Percentiles rank a stretch among this genome's conserved stretches.
These are phyloP conservation scores for Mystacides longicornis DNA, from an alignment of 2,888 invertebrate genomes.

Conservation along the genomic window DNA sequence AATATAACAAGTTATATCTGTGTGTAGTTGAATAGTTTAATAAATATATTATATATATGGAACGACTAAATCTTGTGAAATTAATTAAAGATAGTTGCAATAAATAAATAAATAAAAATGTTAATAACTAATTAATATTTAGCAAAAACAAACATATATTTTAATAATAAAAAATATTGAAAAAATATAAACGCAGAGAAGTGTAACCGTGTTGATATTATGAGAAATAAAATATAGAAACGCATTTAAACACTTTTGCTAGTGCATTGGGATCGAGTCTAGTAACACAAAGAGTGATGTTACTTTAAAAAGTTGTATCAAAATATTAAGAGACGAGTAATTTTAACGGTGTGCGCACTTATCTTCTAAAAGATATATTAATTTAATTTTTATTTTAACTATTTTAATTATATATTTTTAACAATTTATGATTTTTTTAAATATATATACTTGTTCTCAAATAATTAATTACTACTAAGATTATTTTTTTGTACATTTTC, in stretches of 20 bases:
- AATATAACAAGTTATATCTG: not conserved
- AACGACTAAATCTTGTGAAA: not conserved
- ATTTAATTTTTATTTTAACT: too few relatives aligned
- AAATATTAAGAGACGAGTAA: too few relatives aligned
- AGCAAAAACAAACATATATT: not conserved
- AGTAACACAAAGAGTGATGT: too few relatives aligned
- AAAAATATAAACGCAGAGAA: conserved; percentile 2
- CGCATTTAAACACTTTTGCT: conserved; percentile 2
- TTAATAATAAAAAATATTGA: not conserved
- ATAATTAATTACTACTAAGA: not conserved
- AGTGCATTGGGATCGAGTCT: too few relatives aligned
- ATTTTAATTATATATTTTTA: too few relatives aligned
- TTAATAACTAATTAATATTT: too few relatives aligned
- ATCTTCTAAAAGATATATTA: too few relatives aligned
- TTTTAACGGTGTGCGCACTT: too few relatives aligned
- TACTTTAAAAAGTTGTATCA: too few relatives aligned
- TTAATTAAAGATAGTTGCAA: not conserved
- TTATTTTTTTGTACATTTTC: not conserved
- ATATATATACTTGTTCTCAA: too few relatives aligned
- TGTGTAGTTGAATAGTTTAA: not conserved
- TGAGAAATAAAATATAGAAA: not conserved
- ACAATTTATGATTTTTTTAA: too few relatives aligned
- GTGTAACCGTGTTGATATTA: not conserved
- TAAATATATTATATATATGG: too few relatives aligned
- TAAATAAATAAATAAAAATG: not conserved